phyloP scores from a whole-genome alignment of 2,113 vertebrate genomes.

The Grammomys dolichurus region DNA sequence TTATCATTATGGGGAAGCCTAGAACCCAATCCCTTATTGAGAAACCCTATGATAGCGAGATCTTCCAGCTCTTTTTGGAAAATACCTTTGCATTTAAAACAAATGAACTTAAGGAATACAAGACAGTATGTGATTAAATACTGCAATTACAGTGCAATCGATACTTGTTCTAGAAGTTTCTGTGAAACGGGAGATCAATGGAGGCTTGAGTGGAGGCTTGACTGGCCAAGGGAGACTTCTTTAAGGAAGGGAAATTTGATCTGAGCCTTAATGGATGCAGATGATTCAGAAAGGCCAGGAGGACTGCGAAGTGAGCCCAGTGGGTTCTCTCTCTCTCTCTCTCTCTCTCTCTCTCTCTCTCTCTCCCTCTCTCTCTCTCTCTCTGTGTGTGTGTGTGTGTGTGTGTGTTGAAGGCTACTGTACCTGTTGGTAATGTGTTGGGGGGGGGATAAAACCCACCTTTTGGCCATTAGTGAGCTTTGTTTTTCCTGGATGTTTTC shows the following conservation, averaged over 20 bases:
- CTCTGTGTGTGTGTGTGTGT: too few species aligned
- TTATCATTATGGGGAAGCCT: neutral
- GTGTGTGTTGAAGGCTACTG: neutral
- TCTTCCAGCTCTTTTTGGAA: slow-evolving; percentile 23
- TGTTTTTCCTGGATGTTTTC: slow-evolving; percentile 6
- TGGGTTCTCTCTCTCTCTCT: neutral
- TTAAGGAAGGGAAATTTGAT: slow-evolving; percentile 57
- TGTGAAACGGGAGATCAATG: slow-evolving; percentile 30
- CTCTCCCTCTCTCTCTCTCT: too few species aligned
- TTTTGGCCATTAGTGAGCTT: neutral
- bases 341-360: too few species aligned
- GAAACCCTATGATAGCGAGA: neutral
- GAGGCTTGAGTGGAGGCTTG: neutral
- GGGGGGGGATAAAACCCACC: neutral
- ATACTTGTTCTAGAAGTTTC: slow-evolving; percentile 55
- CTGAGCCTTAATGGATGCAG: neutral
- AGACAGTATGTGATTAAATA: slow-evolving; percentile 59
- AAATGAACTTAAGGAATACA: neutral
- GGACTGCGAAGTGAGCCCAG: neutral
- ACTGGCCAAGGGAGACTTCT: slow-evolving; percentile 38
- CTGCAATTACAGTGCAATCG: slow-evolving; percentile 31
- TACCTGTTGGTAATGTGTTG: accelerated
- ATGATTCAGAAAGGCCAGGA: neutral
- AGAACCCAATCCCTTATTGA: neutral
- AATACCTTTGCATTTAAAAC: neutral